Evolutionary conservation across 2,113 vertebrate species (phyloP).

Genomic region (Limanda limanda): DNA sequence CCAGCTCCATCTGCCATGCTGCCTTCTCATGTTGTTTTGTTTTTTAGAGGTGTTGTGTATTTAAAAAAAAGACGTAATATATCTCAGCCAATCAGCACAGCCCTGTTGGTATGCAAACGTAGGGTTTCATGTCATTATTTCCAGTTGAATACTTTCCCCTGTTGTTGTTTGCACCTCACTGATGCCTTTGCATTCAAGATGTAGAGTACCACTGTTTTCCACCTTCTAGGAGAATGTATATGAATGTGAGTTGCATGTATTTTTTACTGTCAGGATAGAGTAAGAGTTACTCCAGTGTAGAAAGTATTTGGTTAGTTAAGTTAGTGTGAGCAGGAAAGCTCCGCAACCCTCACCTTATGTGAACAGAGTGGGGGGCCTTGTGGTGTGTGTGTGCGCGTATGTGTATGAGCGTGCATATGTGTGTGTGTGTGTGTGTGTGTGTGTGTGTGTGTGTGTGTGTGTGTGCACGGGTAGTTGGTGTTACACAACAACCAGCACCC

Average conservation of each 20-base stretch:
- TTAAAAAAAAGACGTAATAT: no score
- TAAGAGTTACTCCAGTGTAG: slow-evolving; percentile 5
- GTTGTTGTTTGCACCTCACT: no score
- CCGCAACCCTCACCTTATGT: slow-evolving; percentile 33
- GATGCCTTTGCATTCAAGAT: background rate
- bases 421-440: background rate
- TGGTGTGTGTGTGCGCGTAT: background rate
- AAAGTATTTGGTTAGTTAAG: slow-evolving; percentile 13
- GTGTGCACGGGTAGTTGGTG: slow-evolving; percentile 13
- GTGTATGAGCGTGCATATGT: background rate
- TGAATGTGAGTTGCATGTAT: no score
- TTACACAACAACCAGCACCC: slow-evolving; percentile 57
- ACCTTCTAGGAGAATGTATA: background rate
- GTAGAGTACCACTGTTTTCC: background rate
- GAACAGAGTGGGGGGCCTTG: slow-evolving; percentile 58
- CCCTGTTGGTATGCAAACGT: no score
- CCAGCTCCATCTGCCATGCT: no score
- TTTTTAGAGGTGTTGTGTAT: no score
- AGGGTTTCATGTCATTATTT: no score
- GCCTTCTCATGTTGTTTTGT: no score
- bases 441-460: background rate
- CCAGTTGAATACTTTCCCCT: no score
- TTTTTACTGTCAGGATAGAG: background rate
- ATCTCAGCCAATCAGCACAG: no score
- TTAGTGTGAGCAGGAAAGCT: slow-evolving; percentile 1